These are phyloP conservation scores for Priocnemis perturbator DNA, from an alignment of 2,888 invertebrate genomes.

Conservation along the genomic window DNA sequence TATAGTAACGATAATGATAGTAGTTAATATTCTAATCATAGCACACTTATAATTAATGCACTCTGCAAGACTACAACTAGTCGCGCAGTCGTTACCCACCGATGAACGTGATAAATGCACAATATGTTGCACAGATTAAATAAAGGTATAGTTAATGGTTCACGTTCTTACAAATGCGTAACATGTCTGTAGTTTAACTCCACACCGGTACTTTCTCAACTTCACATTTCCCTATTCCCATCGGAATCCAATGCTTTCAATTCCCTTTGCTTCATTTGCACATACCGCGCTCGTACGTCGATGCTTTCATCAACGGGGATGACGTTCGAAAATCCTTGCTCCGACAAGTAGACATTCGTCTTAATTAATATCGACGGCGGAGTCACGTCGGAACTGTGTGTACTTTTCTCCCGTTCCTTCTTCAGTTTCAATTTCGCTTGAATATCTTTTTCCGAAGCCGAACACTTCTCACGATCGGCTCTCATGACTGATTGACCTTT, in stretches of 20 bases:
- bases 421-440: constrained; percentile 16
- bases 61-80: not conserved
- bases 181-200: no score
- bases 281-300: constrained; percentile 45
- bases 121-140: no score
- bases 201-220: not conserved
- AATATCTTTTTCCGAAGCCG: constrained; percentile 1
- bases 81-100: not conserved
- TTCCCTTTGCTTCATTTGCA: constrained; percentile 64
- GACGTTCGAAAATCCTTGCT: constrained; percentile 57
- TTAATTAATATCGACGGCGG: constrained; percentile 46
- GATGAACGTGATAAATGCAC: no score
- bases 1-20: not conserved
- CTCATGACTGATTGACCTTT: constrained; percentile 1
- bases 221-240: constrained; percentile 40
- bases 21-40: not conserved
- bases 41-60: not conserved
- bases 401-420: not conserved
- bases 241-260: constrained; percentile 58
- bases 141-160: no score
- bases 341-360: constrained; percentile 59
- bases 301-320: constrained; percentile 50
- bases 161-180: no score
- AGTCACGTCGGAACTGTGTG: constrained; percentile 13
- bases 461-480: constrained; percentile 19